Conservation (phyloP, 2,888 invertebrate species). For the Caenorhabditis angaria region DNA sequence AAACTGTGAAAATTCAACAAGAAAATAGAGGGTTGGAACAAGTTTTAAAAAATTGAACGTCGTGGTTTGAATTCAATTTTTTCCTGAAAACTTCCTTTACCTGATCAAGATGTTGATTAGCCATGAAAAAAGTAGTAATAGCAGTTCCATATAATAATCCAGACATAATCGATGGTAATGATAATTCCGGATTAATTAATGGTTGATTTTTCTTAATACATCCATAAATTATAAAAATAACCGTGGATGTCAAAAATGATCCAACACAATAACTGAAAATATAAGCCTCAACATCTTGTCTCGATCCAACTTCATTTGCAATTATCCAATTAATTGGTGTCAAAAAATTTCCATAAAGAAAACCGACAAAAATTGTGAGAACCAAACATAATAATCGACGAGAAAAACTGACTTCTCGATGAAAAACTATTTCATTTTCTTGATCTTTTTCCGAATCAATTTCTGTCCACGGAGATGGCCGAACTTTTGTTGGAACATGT, state of each 20-base stretch:
- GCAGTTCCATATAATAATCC: slow-evolving; percentile 54
- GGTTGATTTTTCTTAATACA: slow-evolving; percentile 46
- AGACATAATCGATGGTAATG: slow-evolving; percentile 46
- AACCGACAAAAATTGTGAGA: slow-evolving; percentile 51
- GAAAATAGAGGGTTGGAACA: too few species aligned
- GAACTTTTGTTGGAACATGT: slow-evolving; percentile 48
- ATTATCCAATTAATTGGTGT: slow-evolving; percentile 55
- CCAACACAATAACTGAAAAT: slow-evolving; percentile 75
- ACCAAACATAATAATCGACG: slow-evolving; percentile 26
- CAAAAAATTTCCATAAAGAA: slow-evolving; percentile 55
- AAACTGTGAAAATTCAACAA: too few species aligned
- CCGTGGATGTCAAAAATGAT: slow-evolving; percentile 73
- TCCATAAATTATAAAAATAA: slow-evolving; percentile 71
- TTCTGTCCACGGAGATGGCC: slow-evolving; percentile 51
- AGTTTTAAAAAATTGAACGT: background rate
- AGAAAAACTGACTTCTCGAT: slow-evolving; percentile 17
- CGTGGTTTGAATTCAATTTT: background rate
- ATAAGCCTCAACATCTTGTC: slow-evolving; percentile 69
- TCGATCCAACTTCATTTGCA: slow-evolving; percentile 40
- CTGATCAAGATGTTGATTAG: slow-evolving; percentile 59
- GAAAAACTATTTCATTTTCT: slow-evolving; percentile 19
- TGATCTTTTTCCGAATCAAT: slow-evolving; percentile 23
- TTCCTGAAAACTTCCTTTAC: slow-evolving; percentile 14
- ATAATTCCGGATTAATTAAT: slow-evolving; percentile 53
- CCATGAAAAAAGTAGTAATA: slow-evolving; percentile 48